phyloP scores from a whole-genome alignment of 2,888 invertebrate genomes.

The Glaucopsyche alexis region DNA sequence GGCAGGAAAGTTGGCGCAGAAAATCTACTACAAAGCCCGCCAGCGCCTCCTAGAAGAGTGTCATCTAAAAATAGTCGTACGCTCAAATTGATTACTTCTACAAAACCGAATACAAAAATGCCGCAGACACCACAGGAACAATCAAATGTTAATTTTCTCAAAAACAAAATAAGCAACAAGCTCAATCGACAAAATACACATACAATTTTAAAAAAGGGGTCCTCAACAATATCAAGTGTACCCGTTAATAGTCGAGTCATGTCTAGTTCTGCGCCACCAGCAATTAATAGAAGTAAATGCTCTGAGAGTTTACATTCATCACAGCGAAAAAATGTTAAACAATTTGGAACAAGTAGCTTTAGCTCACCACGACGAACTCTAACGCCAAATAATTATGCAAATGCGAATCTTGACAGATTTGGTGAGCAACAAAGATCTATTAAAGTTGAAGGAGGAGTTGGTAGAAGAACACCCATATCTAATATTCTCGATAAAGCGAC shows the following conservation, averaged over 20 bases:
- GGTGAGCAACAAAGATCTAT: conserved; percentile 55
- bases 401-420: conserved; percentile 53
- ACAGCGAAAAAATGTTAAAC: conserved; percentile 47
- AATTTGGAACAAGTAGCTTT: conserved; percentile 67
- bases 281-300: conserved; percentile 61
- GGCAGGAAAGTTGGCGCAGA: conserved; percentile 78
- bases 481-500: conserved; percentile 75
- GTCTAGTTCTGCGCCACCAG: conserved; percentile 69
- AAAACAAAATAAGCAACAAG: conserved; percentile 82
- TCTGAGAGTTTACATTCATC: conserved; percentile 40
- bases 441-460: conserved; percentile 71
- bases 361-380: conserved; percentile 68
- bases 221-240: conserved; percentile 40
- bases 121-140: conserved; percentile 58
- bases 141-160: conserved; percentile 81
- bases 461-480: conserved; percentile 72
- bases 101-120: conserved; percentile 63
- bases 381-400: conserved; percentile 67
- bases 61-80: conserved; percentile 88
- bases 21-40: conserved; percentile 64
- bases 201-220: conserved; percentile 53
- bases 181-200: conserved; percentile 75
- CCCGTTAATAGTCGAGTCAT: conserved; percentile 48
- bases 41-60: conserved; percentile 87
- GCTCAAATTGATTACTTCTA: conserved; percentile 81